Evolutionary conservation across 2,888 invertebrate species (phyloP).

Genomic region (Escarpia spicata): DNA sequence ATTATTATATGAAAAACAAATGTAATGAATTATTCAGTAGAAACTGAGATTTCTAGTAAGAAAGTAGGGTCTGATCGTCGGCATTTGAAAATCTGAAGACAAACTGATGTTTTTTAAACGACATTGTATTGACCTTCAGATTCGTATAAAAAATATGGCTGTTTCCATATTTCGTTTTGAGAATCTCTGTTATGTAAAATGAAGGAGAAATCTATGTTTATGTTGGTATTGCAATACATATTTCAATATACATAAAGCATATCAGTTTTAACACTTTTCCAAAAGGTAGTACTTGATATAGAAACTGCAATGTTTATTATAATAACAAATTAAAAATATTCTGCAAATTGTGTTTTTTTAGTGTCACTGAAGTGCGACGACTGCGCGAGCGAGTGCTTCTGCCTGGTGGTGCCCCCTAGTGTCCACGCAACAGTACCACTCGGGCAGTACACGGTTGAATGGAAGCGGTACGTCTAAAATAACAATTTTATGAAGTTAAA

Average conservation of each 20-base stretch:
- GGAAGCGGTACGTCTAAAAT: slow-evolving; percentile 59
- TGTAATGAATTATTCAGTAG: no score
- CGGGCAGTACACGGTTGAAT: slow-evolving; percentile 60
- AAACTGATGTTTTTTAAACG: background rate
- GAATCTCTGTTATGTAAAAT: background rate
- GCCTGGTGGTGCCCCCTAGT: slow-evolving; percentile 54
- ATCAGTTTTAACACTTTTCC: background rate
- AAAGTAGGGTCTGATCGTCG: no score
- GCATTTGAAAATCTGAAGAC: no score
- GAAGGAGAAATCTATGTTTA: background rate
- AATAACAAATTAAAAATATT: background rate
- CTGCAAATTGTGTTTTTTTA: slow-evolving; percentile 40
- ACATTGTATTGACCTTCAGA: background rate
- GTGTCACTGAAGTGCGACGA: slow-evolving; percentile 60
- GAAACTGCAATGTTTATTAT: background rate
- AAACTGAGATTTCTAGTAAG: no score
- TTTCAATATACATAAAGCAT: background rate
- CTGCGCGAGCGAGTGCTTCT: slow-evolving; percentile 63
- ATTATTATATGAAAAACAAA: no score
- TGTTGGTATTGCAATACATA: background rate
- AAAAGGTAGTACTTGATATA: background rate
- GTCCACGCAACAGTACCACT: slow-evolving; percentile 56
- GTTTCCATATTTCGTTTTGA: no score
- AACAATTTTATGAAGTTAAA: background rate
- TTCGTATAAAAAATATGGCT: no score